Percentiles rank a stretch among this genome's conserved stretches.
Evolutionary conservation across 1,140 invertebrate species (phyloP).

Genomic region (Elysia chlorotica): DNA sequence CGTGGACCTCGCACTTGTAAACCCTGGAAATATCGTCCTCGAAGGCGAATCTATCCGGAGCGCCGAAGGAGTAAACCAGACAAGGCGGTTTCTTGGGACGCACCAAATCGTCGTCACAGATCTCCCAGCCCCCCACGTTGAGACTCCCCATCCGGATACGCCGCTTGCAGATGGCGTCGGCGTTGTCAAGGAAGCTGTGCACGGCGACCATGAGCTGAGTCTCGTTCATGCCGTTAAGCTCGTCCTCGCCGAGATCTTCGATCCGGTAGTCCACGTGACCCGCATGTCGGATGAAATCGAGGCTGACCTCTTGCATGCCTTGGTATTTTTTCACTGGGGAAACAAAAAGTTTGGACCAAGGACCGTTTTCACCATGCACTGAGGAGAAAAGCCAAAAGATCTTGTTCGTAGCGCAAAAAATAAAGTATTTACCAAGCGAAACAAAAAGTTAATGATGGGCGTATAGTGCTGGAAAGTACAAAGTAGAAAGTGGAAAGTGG

Average conservation of each 20-base stretch:
- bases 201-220: background rate
- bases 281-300: background rate
- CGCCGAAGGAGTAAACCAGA: background rate
- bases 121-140: constrained; percentile 48
- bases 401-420: no score
- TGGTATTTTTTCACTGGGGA: background rate
- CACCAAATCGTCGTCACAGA: constrained; percentile 43
- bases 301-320: background rate
- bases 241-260: background rate
- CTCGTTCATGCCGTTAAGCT: background rate
- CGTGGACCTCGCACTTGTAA: background rate
- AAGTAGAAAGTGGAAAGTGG: no score
- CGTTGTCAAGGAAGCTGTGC: background rate
- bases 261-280: no score
- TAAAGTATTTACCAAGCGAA: no score
- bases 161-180: constrained; percentile 27
- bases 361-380: no score
- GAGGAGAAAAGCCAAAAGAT: no score
- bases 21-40: background rate
- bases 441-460: no score
- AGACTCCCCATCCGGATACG: constrained; percentile 41
- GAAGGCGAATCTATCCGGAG: background rate
- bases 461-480: no score
- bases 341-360: no score
- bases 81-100: constrained; percentile 19